Evolutionary conservation across 2,113 vertebrate species (phyloP).

Genomic region (Benitochromis conjunctus): DNA sequence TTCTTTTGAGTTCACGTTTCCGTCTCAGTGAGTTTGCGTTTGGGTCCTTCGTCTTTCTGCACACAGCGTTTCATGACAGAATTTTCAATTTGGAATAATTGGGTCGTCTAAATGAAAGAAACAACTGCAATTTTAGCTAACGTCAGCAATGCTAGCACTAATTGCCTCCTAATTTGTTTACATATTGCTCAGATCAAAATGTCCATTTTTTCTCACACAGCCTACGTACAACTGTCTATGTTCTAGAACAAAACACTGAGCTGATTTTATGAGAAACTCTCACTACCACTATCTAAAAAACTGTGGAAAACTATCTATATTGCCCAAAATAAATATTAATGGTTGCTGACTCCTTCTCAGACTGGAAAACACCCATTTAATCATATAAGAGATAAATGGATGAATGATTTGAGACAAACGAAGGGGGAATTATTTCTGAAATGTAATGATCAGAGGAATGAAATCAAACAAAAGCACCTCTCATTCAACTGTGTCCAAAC

Average conservation of each 20-base stretch:
- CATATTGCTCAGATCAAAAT: not conserved
- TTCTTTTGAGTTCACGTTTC: too few relatives aligned
- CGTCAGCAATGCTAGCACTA: not conserved
- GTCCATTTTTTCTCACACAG: not conserved
- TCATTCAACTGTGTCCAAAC: not conserved
- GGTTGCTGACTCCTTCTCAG: not conserved
- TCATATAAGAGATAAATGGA: not conserved
- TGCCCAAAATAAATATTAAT: not conserved
- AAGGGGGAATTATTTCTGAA: not conserved
- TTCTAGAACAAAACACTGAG: not conserved
- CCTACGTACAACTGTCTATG: not conserved
- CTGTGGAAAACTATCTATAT: not conserved
- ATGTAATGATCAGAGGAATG: not conserved
- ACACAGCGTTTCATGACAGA: not conserved
- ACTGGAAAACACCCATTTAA: not conserved
- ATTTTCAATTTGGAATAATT: not conserved
- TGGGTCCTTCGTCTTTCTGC: too few relatives aligned
- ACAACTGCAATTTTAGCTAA: not conserved
- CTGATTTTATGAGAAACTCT: not conserved
- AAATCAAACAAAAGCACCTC: not conserved
- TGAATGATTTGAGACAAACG: not conserved
- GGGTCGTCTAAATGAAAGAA: not conserved
- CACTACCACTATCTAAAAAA: not conserved
- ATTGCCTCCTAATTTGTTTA: fast-evolving
- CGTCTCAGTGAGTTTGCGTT: too few relatives aligned